Base-by-base conservation (phyloP, 2,888 invertebrate genomes). In the Boloria euphrosyne region DNA sequence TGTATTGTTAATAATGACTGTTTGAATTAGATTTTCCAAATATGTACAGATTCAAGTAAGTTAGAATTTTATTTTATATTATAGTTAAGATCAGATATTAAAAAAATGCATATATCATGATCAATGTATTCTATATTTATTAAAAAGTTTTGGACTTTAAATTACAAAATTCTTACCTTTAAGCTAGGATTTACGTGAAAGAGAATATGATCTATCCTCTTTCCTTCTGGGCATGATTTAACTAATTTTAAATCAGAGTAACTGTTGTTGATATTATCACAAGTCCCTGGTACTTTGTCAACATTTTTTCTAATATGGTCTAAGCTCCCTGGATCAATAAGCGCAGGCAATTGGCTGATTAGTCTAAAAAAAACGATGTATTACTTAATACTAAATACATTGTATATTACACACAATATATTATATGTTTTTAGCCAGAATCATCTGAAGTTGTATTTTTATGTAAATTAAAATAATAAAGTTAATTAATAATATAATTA, bases 151-250 rank as follows among this genome's bases (percentile, higher is more conserved):
- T 49, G 14, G 47, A 16, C 16, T 38, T 2, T 2, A 38, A 38
- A 7, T 10, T 38, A 38, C 10, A 38, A 38, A 55, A 18, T 5
- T 0, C 22, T 65, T 74, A 90, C 91, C 84, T 89, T 79, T 78
- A 83, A 86, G 49, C 71, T 64, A 59, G 85, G 71, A 66, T 77
- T 80, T 1, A 81, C 73, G 72, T 84, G 92, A 81, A 95, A 97
- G 75, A 98, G 90, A 73, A 99, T 96, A 83, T 98, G 98, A 91
- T 99, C 99, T 74, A 99, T 98, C 69, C 98, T 94, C 83, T 97
- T 96, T 17, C 98, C 98, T 51, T 94, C 89, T 0, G 96, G 95
- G 62, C 89, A 88, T 13, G 84, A 82, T 65, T 92, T 89, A 2
- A 93, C 87, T 61, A 90, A 76, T 55, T 86, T 90, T 1, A 88